These are phyloP conservation scores for Rhynchophorus ferrugineus DNA, from an alignment of 1,140 invertebrate genomes.

Conservation along the genomic window DNA sequence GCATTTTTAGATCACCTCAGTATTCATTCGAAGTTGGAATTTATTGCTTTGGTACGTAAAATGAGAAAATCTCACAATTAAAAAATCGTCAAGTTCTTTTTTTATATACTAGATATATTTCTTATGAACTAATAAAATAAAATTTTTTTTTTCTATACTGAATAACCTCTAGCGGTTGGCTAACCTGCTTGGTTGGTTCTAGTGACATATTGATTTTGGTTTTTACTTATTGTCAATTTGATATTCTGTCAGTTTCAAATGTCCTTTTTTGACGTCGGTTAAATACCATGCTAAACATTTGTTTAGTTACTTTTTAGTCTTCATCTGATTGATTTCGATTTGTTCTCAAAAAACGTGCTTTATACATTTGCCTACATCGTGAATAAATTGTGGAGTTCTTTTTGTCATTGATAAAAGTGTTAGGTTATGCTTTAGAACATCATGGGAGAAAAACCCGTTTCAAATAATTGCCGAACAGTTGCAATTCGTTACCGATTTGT, in stretches of 20 bases:
- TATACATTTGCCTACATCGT: too few relatives aligned
- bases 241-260: conserved; percentile 6
- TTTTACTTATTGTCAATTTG: neutral
- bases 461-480: conserved; percentile 28
- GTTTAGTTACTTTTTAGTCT: conserved; percentile 13
- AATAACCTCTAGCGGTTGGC: too few relatives aligned
- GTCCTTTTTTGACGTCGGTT: conserved; percentile 25
- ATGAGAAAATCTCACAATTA: too few relatives aligned
- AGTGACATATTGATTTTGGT: neutral
- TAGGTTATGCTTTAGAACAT: conserved; percentile 25
- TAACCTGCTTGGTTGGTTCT: neutral
- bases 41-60: conserved; percentile 70
- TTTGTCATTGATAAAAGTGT: too few relatives aligned
- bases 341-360: too few relatives aligned
- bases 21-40: conserved; percentile 78
- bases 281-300: conserved; percentile 30
- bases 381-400: too few relatives aligned
- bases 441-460: conserved; percentile 30
- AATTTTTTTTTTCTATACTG: too few relatives aligned
- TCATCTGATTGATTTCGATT: conserved; percentile 9
- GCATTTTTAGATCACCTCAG: conserved; percentile 77
- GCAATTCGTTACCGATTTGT: conserved; percentile 37
- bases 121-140: too few relatives aligned
- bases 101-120: too few relatives aligned
- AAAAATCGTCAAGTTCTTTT: too few relatives aligned